These are phyloP conservation scores for Cliona cf. orientalis DNA, from an alignment of 37 sponge, comb jelly and placozoan genomes.

Conservation along the genomic window DNA sequence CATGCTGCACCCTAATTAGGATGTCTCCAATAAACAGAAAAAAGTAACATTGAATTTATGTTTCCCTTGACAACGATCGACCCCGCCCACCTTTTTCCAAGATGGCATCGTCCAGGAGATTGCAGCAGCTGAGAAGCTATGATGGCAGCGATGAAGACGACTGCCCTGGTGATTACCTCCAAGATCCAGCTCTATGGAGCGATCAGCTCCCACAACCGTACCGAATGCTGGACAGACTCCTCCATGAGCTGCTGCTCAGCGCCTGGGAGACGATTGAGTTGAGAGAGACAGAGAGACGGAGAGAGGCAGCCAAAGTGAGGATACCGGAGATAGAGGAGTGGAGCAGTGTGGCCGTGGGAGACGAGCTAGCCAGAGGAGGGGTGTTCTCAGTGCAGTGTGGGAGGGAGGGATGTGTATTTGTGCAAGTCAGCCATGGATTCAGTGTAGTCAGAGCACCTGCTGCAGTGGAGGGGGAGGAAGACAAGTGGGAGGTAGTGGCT, in stretches of 20 bases:
- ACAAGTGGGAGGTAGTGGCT: too few relatives aligned
- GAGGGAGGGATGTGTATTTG: too few relatives aligned
- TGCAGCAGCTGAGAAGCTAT: too few relatives aligned
- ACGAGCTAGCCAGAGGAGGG: too few relatives aligned
- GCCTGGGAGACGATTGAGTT: conserved; percentile 39
- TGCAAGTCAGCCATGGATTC: too few relatives aligned
- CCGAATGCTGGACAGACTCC: conserved; percentile 52
- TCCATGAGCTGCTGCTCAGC: conserved; percentile 44
- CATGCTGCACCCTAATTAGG: background rate
- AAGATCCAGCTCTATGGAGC: conserved; percentile 66
- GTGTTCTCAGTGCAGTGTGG: too few relatives aligned
- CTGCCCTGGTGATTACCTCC: conserved; percentile 48
- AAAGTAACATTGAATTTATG: background rate
- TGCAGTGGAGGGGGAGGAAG: too few relatives aligned
- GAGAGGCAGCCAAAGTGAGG: conserved; percentile 15
- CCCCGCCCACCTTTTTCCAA: too few relatives aligned
- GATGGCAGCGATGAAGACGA: conserved; percentile 4
- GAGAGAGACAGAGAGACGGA: conserved; percentile 14
- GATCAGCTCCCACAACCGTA: conserved; percentile 77
- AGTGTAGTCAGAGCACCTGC: too few relatives aligned
- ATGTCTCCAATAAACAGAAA: background rate
- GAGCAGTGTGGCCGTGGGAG: too few relatives aligned
- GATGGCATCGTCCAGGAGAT: too few relatives aligned
- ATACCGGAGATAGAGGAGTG: conserved; percentile 12
- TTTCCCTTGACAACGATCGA: background rate